Percentiles rank a stretch among this genome's conserved stretches.
phyloP scores from a whole-genome alignment of 2,888 invertebrate species.

The Gibbula magus region DNA sequence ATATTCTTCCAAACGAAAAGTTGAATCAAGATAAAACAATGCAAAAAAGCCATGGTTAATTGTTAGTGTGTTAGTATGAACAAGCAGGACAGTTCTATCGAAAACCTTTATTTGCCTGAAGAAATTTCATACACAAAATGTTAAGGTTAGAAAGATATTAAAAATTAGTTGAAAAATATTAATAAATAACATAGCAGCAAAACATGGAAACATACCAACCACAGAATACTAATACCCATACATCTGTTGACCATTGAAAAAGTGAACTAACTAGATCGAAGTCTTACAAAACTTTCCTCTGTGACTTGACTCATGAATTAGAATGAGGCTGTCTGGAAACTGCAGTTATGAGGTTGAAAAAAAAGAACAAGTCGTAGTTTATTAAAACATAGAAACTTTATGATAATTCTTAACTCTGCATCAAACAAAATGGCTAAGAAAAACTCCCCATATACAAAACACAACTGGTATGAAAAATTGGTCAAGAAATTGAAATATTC shows the following conservation, averaged over 20 bases:
- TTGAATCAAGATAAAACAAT: too few relatives aligned
- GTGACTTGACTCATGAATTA: conserved; percentile 38
- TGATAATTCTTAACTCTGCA: conserved; percentile 54
- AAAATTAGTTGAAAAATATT: conserved; percentile 38
- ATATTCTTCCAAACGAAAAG: too few relatives aligned
- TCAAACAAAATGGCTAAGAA: conserved; percentile 63
- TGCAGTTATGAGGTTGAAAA: conserved; percentile 36
- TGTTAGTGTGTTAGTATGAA: conserved; percentile 37
- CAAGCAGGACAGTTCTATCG: conserved; percentile 38
- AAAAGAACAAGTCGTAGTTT: conserved; percentile 56
- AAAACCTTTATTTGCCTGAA: conserved; percentile 49
- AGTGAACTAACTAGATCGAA: conserved; percentile 5
- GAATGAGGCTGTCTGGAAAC: conserved; percentile 48
- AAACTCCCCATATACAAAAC: conserved; percentile 65
- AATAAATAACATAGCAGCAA: conserved; percentile 45
- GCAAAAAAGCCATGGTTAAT: too few relatives aligned
- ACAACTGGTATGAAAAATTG: conserved; percentile 60
- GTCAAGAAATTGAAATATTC: conserved; percentile 42
- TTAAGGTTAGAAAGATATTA: conserved; percentile 50
- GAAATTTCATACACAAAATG: conserved; percentile 48
- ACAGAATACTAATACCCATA: conserved; percentile 25
- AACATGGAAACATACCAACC: conserved; percentile 32
- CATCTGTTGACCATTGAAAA: conserved; percentile 13
- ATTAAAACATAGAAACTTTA: conserved; percentile 66
- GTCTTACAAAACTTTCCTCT: conserved; percentile 17